phyloP scores from a whole-genome alignment of 2,888 invertebrate genomes.

The Nomada goodeniana region DNA sequence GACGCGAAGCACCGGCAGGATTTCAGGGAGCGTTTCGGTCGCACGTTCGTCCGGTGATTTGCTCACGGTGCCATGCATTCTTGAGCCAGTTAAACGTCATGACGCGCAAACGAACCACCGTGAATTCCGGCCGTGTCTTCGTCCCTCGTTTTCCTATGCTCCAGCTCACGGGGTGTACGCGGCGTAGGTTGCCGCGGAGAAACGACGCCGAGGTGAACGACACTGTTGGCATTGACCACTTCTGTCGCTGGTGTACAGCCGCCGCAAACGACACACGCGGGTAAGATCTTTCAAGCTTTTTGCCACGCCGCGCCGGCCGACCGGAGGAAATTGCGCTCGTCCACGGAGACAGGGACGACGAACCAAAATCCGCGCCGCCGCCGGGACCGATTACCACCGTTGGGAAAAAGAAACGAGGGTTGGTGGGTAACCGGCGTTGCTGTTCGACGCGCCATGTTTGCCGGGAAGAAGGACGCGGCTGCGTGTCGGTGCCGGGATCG shows the following conservation, averaged over 20 bases:
- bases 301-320: constrained; percentile 50
- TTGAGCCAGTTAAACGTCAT: constrained; percentile 59
- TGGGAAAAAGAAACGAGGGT: background rate
- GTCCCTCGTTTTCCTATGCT: constrained; percentile 48
- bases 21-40: background rate
- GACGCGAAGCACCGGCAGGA: background rate
- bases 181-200: constrained; percentile 67
- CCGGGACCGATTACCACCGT: constrained; percentile 26
- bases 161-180: constrained; percentile 53
- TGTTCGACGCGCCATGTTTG: constrained; percentile 6
- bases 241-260: constrained; percentile 63
- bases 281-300: constrained; percentile 66
- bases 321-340: constrained; percentile 66
- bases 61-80: constrained; percentile 44
- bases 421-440: background rate
- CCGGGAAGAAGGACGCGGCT: background rate
- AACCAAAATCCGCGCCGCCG: constrained; percentile 37
- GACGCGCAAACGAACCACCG: constrained; percentile 47
- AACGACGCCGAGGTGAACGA: constrained; percentile 71
- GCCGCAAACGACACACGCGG: constrained; percentile 70
- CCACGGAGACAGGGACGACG: constrained; percentile 46
- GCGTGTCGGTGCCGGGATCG: background rate
- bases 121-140: constrained; percentile 58
- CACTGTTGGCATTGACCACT: constrained; percentile 73
- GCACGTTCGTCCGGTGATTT: constrained; percentile 2